phyloP scores from a whole-genome alignment of 2,888 invertebrate genomes.

The Cephus spinipes region DNA sequence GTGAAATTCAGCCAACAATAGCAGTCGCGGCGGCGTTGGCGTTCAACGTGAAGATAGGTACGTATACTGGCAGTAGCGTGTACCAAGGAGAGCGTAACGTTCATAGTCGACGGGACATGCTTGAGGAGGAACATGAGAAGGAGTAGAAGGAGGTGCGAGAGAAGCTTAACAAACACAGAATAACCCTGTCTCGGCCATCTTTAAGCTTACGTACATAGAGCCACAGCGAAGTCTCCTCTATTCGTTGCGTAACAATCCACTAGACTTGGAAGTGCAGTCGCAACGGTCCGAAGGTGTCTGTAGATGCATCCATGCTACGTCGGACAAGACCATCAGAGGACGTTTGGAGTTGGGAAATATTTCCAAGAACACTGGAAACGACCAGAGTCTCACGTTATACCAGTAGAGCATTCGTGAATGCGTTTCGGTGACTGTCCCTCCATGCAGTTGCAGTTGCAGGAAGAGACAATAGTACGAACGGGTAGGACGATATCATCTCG shows the following conservation, averaged over 20 bases:
- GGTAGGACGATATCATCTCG: not conserved
- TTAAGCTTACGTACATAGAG: not conserved
- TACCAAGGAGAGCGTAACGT: not conserved
- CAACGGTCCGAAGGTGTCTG: not conserved
- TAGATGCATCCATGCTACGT: not conserved
- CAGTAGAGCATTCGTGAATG: not conserved
- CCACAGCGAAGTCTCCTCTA: not conserved
- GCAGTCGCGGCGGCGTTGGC: not conserved
- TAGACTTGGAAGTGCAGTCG: not conserved
- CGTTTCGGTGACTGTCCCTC: not conserved
- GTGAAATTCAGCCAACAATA: slow-evolving; percentile 17
- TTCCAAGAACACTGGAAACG: not conserved
- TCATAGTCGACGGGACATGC: not conserved
- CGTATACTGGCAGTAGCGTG: not conserved
- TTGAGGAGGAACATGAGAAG: not conserved
- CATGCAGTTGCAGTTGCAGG: not conserved
- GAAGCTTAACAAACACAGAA: not conserved
- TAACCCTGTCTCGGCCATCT: not conserved
- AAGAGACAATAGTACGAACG: not conserved
- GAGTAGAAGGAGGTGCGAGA: not conserved
- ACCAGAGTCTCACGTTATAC: not conserved
- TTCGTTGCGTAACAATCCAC: not conserved
- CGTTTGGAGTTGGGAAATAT: not conserved
- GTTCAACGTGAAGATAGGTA: not conserved
- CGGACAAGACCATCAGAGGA: not conserved